Conservation (phyloP, 2,888 invertebrate genomes). For the Heterodera filipjevi region DNA sequence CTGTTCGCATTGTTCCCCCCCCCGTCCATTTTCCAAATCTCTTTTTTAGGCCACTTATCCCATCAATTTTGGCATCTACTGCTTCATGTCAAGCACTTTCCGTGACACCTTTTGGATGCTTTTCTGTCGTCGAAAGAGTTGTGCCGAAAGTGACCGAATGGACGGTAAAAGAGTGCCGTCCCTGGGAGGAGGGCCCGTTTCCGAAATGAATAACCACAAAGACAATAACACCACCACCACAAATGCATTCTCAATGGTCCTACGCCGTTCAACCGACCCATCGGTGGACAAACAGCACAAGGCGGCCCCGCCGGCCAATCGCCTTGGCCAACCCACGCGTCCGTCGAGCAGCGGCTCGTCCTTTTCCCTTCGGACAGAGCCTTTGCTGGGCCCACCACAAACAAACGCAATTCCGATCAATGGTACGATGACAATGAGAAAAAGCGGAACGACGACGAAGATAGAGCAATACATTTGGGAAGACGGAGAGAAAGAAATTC, state of each 20-base stretch:
- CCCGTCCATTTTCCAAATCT: neutral
- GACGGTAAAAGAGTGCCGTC: neutral
- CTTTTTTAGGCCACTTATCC: slow-evolving; percentile 78
- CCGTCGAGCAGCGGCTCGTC: neutral
- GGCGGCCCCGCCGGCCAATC: neutral
- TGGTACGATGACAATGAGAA: neutral
- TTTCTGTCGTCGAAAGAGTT: slow-evolving; percentile 68
- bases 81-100: slow-evolving; percentile 80
- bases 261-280: slow-evolving; percentile 26
- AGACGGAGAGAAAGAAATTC: neutral
- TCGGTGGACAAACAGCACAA: neutral
- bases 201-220: slow-evolving; percentile 5
- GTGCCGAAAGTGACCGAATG: neutral
- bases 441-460: neutral
- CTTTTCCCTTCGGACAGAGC: slow-evolving; percentile 8
- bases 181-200: neutral
- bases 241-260: neutral
- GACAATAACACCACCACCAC: neutral
- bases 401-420: neutral
- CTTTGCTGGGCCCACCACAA: neutral
- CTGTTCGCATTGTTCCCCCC: neutral
- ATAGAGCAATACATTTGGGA: neutral
- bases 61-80: slow-evolving; percentile 88
- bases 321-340: neutral
- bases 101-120: slow-evolving; percentile 85